Percentiles rank a stretch among this genome's conserved stretches.
Conservation (phyloP, 2,888 invertebrate genomes). For the Ochropacha duplaris region DNA sequence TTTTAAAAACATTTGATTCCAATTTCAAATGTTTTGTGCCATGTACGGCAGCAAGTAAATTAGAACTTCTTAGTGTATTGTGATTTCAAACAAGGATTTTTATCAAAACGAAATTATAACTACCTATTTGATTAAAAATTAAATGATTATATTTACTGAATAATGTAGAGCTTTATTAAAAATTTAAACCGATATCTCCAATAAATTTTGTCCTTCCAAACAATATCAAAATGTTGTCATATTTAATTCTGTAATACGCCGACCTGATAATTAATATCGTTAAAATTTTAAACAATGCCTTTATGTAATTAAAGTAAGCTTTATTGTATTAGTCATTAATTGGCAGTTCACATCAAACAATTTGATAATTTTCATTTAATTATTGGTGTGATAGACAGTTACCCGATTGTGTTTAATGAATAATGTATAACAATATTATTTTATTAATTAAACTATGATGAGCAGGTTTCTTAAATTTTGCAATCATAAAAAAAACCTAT, state of each 20-base stretch:
- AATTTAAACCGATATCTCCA: no score
- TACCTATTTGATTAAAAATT: no score
- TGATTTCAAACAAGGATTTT: background rate
- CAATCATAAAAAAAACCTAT: no score
- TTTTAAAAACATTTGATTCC: conserved; percentile 77
- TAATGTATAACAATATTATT: background rate
- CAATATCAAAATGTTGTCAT: background rate
- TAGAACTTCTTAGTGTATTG: background rate
- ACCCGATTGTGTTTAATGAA: conserved; percentile 13
- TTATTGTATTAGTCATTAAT: conserved; percentile 21
- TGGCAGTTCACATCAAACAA: conserved; percentile 17
- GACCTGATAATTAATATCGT: background rate
- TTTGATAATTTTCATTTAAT: conserved; percentile 30
- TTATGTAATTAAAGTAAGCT: conserved; percentile 16
- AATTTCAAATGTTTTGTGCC: conserved; percentile 58
- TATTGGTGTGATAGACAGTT: conserved; percentile 23
- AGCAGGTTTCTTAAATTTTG: conserved; percentile 10
- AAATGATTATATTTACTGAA: background rate
- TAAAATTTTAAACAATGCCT: conserved; percentile 18
- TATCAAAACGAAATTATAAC: background rate
- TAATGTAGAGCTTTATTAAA: no score
- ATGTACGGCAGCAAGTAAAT: conserved; percentile 48
- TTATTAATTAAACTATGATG: conserved; percentile 13
- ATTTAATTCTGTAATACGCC: background rate
- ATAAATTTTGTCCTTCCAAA: background rate